Conservation (phyloP, 2,113 vertebrate species). For the Misgurnus anguillicaudatus region DNA sequence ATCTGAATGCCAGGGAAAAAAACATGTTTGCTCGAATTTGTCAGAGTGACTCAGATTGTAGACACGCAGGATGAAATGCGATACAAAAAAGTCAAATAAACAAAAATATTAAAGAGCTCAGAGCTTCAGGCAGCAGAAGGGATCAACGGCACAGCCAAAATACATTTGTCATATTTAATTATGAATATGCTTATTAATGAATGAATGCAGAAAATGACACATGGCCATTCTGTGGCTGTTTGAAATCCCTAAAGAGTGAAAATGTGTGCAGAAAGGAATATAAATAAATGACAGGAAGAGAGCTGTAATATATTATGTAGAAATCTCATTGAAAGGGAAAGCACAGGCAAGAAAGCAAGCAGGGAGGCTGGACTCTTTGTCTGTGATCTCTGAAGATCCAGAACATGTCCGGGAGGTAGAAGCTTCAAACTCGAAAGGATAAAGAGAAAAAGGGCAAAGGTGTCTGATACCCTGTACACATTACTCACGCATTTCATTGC, state of each 20-base stretch:
- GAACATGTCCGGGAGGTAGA: constrained; percentile 8
- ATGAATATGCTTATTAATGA: constrained; percentile 30
- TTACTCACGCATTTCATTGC: neutral
- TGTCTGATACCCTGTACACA: constrained; percentile 10
- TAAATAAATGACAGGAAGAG: constrained; percentile 34
- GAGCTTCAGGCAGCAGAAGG: constrained; percentile 19
- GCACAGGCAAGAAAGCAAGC: neutral
- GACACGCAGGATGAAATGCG: constrained; percentile 28
- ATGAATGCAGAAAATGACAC: constrained; percentile 18
- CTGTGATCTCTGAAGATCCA: constrained; percentile 21
- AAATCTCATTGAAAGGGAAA: constrained; percentile 12
- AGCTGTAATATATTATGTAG: constrained; percentile 33
- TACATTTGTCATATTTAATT: constrained; percentile 41
- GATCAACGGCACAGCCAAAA: constrained; percentile 9
- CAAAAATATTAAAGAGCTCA: constrained; percentile 15
- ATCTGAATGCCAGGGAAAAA: neutral
- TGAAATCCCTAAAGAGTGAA: neutral
- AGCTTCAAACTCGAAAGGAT: constrained; percentile 5
- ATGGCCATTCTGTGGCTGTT: constrained; percentile 22
- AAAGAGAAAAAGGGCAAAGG: neutral
- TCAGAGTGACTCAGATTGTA: constrained; percentile 39
- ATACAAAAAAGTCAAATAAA: constrained; percentile 24
- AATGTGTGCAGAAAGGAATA: constrained; percentile 23
- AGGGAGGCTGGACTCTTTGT: neutral
- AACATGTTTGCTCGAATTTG: neutral